Conservation (phyloP, 2,113 vertebrate genomes). For the Chloroceryle aenea region DNA sequence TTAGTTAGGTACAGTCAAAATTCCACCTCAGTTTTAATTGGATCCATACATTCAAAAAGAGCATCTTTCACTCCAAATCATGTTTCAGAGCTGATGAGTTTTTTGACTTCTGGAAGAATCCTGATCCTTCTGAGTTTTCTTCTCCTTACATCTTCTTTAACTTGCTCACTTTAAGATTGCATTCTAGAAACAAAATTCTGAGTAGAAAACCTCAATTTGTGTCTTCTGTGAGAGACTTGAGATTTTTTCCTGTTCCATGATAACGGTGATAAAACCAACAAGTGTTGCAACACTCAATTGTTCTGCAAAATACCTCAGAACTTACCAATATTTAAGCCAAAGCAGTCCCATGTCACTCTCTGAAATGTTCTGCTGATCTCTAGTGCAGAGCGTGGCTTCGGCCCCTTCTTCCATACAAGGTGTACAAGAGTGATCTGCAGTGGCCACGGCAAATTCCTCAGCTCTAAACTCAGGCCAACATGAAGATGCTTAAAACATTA, state of each 20-base stretch:
- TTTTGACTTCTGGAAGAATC: background rate
- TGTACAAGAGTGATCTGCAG: background rate
- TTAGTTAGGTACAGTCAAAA: background rate
- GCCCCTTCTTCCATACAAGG: background rate
- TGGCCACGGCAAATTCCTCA: conserved; percentile 2
- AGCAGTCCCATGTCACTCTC: background rate
- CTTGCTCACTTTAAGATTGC: background rate
- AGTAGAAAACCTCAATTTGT: background rate
- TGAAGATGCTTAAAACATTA: conserved; percentile 1
- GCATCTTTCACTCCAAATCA: background rate
- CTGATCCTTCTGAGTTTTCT: background rate
- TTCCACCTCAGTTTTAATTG: background rate
- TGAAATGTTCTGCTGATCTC: background rate
- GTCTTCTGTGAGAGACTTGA: background rate
- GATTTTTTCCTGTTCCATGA: background rate
- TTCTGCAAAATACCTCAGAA: background rate
- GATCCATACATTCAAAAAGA: background rate
- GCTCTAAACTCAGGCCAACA: background rate
- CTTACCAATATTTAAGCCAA: background rate
- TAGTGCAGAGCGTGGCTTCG: background rate
- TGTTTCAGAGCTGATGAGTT: background rate
- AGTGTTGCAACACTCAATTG: background rate
- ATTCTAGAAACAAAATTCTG: background rate
- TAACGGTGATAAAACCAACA: background rate
- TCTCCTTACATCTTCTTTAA: background rate